A percentile compares a stretch with the other conserved stretches of the same genome.
These are phyloP conservation scores for Macrophya alboannulata DNA, from an alignment of 2,888 invertebrate genomes.

Conservation along the genomic window DNA sequence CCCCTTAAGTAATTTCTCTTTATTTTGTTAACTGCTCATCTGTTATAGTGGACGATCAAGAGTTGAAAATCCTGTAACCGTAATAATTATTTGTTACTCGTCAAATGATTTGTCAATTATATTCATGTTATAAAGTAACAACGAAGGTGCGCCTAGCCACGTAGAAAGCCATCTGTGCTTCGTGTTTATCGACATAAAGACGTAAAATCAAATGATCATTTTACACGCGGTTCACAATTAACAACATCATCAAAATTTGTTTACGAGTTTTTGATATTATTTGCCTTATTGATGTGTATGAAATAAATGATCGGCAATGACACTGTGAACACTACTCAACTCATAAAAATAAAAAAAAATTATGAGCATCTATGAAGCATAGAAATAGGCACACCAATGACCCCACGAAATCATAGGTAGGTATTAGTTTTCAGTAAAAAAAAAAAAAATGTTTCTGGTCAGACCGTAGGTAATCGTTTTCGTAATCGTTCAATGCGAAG, in stretches of 20 bases:
- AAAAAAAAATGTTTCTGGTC: neutral
- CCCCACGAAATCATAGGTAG: too few species aligned
- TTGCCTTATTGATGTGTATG: neutral
- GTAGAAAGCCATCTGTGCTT: neutral
- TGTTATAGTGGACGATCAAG: neutral
- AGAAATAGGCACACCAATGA: neutral
- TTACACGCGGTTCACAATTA: slow-evolving; percentile 5
- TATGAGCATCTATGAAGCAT: neutral
- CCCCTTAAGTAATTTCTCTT: slow-evolving; percentile 8
- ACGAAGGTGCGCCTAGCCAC: neutral
- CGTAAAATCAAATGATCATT: neutral
- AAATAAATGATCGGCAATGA: neutral
- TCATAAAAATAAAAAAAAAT: neutral
- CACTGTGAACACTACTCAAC: neutral
- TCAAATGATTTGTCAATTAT: neutral
- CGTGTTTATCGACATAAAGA: neutral
- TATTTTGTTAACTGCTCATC: neutral
- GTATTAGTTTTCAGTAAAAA: neutral
- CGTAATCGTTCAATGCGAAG: too few species aligned
- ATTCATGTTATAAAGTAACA: neutral
- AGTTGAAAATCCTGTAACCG: neutral
- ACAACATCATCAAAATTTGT: slow-evolving; percentile 11
- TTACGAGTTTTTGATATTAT: neutral
- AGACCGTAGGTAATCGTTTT: neutral
- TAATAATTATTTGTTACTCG: neutral